Evolutionary conservation across 1,140 invertebrate genomes (phyloP).

Genomic region (Trinorchestia longiramus): DNA sequence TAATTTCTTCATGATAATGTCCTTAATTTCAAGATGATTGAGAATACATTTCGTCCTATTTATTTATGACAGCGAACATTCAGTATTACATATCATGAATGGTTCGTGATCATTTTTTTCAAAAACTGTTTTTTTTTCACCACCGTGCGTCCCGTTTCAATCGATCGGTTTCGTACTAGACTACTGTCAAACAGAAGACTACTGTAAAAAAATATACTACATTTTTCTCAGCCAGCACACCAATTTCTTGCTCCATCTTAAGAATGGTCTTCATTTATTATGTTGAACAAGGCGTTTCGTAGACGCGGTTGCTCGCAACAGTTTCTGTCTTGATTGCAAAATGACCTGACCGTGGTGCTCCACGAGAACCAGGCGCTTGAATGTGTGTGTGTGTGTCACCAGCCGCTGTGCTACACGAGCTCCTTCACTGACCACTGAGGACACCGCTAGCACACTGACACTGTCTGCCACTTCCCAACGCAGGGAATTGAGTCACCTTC

Average conservation of each 20-base stretch:
- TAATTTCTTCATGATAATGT: background rate
- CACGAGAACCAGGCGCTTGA: background rate
- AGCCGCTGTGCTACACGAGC: background rate
- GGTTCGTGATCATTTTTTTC: background rate
- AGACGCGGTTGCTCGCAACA: background rate
- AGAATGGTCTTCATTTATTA: background rate
- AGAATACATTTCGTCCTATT: background rate
- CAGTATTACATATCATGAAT: background rate
- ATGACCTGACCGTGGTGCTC: background rate
- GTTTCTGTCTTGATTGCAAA: background rate
- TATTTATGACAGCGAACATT: background rate
- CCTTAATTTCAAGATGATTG: background rate
- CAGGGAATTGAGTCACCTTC: background rate
- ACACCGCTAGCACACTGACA: background rate
- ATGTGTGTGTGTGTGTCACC: background rate
- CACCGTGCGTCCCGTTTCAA: background rate
- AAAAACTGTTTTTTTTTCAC: background rate
- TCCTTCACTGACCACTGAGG: background rate
- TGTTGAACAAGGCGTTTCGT: background rate
- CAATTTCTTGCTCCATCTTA: background rate
- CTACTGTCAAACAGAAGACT: no score
- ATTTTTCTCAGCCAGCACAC: background rate
- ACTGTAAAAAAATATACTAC: background rate
- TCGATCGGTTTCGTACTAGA: no score
- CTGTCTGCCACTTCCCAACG: conserved; percentile 4